phyloP scores from a whole-genome alignment of 2,797 vertebrate genomes.

The Cephalopachus bancanus region DNA sequence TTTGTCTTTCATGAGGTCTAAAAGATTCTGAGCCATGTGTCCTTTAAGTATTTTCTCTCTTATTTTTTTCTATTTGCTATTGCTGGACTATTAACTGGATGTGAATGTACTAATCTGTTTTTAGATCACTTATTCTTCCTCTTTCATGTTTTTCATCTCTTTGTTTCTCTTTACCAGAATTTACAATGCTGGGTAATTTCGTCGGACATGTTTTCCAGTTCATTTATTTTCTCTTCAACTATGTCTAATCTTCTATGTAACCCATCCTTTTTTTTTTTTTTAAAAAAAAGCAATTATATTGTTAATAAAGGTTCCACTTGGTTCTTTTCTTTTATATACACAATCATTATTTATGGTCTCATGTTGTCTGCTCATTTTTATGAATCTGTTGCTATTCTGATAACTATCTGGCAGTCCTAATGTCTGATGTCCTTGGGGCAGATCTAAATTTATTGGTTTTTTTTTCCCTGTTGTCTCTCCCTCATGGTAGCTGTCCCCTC shows the following conservation, averaged over 20 bases:
- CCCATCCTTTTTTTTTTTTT: neutral
- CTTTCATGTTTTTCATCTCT: constrained; percentile 6
- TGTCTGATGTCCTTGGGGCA: neutral
- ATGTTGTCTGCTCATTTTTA: neutral
- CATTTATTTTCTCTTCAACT: constrained; percentile 4
- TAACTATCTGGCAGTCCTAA: neutral
- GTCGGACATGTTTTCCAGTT: neutral
- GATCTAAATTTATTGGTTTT: neutral
- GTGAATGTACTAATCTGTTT: neutral
- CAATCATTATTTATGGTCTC: neutral
- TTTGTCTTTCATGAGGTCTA: constrained; percentile 51
- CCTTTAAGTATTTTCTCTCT: constrained; percentile 60
- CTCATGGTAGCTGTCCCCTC: neutral
- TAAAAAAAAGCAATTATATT: neutral
- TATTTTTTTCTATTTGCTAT: neutral
- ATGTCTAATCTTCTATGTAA: neutral
- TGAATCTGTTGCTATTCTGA: neutral
- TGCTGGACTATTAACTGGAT: constrained; percentile 26
- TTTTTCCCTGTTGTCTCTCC: constrained; percentile 7
- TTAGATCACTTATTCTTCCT: neutral
- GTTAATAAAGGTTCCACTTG: constrained; percentile 3
- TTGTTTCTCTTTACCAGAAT: neutral
- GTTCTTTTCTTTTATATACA: neutral
- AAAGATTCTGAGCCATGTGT: constrained; percentile 28
- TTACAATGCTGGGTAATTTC: constrained; percentile 26